Evolutionary conservation across 2,113 vertebrate species (phyloP).

Genomic region (Hippocampus abdominalis): DNA sequence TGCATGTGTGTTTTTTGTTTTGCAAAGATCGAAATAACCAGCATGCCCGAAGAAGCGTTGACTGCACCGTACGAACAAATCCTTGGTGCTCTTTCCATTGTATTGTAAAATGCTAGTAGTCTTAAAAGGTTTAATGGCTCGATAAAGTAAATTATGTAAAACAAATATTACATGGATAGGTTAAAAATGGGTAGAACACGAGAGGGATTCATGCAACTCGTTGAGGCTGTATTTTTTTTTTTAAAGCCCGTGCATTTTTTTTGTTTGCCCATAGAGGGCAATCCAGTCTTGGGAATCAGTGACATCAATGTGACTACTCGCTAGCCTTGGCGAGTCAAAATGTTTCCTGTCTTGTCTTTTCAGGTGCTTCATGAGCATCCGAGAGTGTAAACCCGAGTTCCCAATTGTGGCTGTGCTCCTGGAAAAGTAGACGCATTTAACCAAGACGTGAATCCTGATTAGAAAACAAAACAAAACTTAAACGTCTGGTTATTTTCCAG

Average conservation of each 20-base stretch:
- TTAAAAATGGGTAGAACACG: too few species aligned
- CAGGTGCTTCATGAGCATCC: background rate
- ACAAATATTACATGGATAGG: too few species aligned
- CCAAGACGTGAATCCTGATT: too few species aligned
- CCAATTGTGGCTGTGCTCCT: too few species aligned
- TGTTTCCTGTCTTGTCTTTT: background rate
- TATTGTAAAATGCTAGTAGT: too few species aligned
- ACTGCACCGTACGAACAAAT: background rate
- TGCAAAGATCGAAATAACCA: background rate
- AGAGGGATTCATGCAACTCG: background rate
- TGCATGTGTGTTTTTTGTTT: background rate
- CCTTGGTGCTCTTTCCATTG: background rate
- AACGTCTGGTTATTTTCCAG: too few species aligned
- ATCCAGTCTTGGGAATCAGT: constrained; percentile 30
- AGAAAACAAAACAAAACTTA: too few species aligned
- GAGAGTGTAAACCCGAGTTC: too few species aligned
- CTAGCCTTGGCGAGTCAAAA: background rate
- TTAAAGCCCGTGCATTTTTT: background rate
- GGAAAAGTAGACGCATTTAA: too few species aligned
- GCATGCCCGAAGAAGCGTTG: background rate
- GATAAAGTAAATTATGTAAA: too few species aligned
- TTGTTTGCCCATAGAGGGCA: constrained; percentile 49
- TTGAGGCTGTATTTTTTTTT: background rate
- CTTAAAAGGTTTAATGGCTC: too few species aligned
- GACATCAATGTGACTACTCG: background rate